Evolutionary conservation across 2,113 vertebrate species (phyloP).

Genomic region (Anas platyrhynchos): DNA sequence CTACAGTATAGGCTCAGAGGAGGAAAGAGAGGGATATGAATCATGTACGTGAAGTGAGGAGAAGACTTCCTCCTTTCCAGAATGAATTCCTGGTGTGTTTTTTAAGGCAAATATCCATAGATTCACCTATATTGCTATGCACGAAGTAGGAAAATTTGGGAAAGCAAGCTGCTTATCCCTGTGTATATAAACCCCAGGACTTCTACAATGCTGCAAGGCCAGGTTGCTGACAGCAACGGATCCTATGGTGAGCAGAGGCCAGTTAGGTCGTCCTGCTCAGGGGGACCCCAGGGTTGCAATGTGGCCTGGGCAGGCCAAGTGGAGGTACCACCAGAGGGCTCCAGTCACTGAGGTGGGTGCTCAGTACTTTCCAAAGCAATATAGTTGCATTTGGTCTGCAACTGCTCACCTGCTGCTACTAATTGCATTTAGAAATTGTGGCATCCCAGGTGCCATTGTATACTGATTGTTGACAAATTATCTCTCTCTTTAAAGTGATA

Average conservation of each 20-base stretch:
- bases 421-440: background rate
- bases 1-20: background rate
- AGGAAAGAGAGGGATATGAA: background rate
- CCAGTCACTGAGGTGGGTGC: background rate
- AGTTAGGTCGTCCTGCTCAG: background rate
- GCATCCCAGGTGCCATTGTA: background rate
- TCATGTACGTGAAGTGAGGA: background rate
- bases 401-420: background rate
- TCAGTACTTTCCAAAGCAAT: background rate
- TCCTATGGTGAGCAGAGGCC: background rate
- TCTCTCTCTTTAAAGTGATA: background rate
- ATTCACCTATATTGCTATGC: background rate
- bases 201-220: background rate
- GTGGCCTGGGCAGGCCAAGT: fast-evolving
- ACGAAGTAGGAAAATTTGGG: background rate
- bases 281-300: too few relatives aligned
- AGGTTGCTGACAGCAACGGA: background rate
- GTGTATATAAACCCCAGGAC: background rate
- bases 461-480: background rate
- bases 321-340: background rate
- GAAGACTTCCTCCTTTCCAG: background rate
- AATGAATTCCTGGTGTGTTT: background rate
- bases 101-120: background rate
- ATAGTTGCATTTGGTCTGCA: background rate
- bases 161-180: background rate